Conservation (phyloP, 2,888 invertebrate genomes). For the Drosophila emarginata region DNA sequence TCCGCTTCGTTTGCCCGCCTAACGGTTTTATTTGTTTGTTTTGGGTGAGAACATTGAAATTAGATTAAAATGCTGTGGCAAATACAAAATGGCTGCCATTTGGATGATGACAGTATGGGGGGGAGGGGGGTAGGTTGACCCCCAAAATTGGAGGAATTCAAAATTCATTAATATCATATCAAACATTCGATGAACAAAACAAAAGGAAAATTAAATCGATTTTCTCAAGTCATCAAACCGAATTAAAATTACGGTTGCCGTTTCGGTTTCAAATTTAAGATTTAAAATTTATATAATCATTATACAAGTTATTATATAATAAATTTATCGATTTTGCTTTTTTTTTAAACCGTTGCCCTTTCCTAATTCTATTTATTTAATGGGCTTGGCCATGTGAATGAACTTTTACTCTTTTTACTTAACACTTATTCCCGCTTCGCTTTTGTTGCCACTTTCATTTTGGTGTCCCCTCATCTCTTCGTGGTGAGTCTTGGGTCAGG, state of each 20-base stretch:
- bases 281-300: too few species aligned
- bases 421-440: neutral
- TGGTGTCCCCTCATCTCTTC: neutral
- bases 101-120: neutral
- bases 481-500: neutral
- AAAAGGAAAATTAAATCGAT: neutral
- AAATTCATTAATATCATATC: slow-evolving; percentile 51
- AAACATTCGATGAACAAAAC: neutral
- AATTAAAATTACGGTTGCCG: neutral
- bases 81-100: slow-evolving; percentile 49
- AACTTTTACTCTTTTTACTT: neutral
- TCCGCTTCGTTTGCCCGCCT: slow-evolving; percentile 25
- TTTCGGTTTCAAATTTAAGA: neutral
- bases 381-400: neutral
- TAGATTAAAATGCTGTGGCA: slow-evolving; percentile 51
- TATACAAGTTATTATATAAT: too few species aligned
- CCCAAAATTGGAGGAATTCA: slow-evolving; percentile 21
- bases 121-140: neutral
- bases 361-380: too few species aligned
- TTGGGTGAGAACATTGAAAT: slow-evolving; percentile 47
- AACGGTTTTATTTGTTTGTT: slow-evolving; percentile 18
- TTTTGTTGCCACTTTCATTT: neutral
- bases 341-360: too few species aligned
- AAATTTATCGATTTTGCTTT: too few species aligned
- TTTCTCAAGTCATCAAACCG: neutral